Conservation (phyloP, 1,140 invertebrate species). For the Scaptomyza pallida region DNA sequence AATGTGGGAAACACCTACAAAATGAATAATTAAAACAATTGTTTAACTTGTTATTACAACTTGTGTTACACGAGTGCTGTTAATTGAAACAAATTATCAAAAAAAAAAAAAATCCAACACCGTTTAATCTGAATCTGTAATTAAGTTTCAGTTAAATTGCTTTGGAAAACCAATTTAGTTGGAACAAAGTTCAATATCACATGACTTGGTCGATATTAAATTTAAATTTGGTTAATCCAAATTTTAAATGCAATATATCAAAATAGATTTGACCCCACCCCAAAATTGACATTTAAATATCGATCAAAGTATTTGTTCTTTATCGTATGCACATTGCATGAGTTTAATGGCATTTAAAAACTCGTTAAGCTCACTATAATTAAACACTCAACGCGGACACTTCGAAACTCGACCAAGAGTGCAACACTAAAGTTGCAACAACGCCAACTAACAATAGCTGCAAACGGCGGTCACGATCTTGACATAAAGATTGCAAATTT, state of each 20-base stretch:
- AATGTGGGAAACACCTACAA: too few species aligned
- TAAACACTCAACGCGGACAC: background rate
- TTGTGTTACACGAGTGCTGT: too few species aligned
- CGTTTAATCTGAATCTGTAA: background rate
- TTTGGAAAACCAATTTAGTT: background rate
- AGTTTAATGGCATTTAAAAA: conserved; percentile 18
- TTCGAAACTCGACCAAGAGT: background rate
- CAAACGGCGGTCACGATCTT: conserved; percentile 68
- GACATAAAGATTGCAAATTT: conserved; percentile 29
- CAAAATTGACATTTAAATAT: too few species aligned
- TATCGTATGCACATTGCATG: conserved; percentile 4
- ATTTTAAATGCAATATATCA: too few species aligned
- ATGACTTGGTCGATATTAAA: background rate
- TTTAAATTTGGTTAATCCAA: too few species aligned
- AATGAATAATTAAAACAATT: too few species aligned
- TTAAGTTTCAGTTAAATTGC: background rate
- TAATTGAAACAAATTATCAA: too few species aligned
- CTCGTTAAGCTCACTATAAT: conserved; percentile 15
- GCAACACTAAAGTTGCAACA: conserved; percentile 4
- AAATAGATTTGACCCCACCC: too few species aligned
- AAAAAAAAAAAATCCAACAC: background rate
- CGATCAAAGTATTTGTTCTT: too few species aligned
- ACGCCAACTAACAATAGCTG: conserved; percentile 16
- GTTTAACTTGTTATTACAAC: too few species aligned
- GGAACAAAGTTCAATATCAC: too few species aligned